A percentile compares a stretch with the other conserved stretches of the same genome.
Evolutionary conservation across 2,113 vertebrate species (phyloP).

Genomic region (Sapajus apella): DNA sequence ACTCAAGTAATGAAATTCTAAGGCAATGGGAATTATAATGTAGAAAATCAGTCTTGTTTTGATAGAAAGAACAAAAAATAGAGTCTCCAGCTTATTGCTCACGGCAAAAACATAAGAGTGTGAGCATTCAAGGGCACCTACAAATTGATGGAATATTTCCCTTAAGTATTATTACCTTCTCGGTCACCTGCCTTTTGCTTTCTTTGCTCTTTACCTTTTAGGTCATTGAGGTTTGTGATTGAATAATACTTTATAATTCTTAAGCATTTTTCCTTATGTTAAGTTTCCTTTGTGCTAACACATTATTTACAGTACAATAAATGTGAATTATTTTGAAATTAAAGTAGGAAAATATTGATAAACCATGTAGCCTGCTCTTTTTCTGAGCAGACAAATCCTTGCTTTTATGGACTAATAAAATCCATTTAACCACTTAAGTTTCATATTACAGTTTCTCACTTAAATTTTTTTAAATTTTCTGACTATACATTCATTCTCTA

Average conservation of each 20-base stretch:
- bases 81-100: neutral
- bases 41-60: neutral
- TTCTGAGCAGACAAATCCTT: neutral
- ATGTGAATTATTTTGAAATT: neutral
- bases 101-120: neutral
- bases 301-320: neutral
- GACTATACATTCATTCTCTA: neutral
- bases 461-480: neutral
- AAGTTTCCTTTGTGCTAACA: neutral
- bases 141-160: neutral
- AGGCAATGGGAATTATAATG: neutral
- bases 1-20: neutral
- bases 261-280: neutral
- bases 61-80: slow-evolving; percentile 24
- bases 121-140: slow-evolving; percentile 7
- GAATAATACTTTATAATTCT: neutral
- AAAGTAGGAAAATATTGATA: neutral
- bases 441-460: neutral
- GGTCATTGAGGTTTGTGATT: neutral
- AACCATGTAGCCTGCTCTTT: neutral
- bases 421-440: neutral
- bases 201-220: neutral
- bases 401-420: neutral
- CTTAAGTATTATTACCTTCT: neutral
- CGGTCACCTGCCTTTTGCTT: neutral